Conservation (phyloP, 2,888 invertebrate genomes). For the Leistus spinibarbis region DNA sequence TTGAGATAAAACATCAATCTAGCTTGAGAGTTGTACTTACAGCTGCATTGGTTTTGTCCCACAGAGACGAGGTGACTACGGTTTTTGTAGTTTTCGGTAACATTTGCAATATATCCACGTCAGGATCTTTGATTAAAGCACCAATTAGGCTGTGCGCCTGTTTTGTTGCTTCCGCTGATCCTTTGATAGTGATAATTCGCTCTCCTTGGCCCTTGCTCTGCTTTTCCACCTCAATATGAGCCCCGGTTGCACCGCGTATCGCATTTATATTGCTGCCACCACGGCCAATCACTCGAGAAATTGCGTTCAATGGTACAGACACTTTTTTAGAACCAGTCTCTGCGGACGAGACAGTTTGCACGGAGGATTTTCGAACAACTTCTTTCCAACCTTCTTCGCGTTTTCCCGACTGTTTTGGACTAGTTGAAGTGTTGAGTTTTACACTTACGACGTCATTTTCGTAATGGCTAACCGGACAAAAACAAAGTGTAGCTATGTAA, state of each 20-base stretch:
- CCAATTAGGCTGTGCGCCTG: constrained; percentile 91
- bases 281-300: constrained; percentile 96
- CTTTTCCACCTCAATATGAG: constrained; percentile 98
- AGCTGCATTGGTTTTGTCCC: constrained; percentile 64
- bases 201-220: constrained; percentile 94
- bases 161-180: constrained; percentile 88
- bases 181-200: constrained; percentile 92
- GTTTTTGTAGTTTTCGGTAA: constrained; percentile 66
- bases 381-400: constrained; percentile 97
- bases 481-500: no score
- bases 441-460: constrained; percentile 39
- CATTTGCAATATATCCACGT: constrained; percentile 85
- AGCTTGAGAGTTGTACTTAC: constrained; percentile 52
- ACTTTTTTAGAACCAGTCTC: constrained; percentile 80
- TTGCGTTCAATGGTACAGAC: constrained; percentile 91
- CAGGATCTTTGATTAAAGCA: constrained; percentile 93
- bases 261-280: constrained; percentile 98
- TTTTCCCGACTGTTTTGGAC: constrained; percentile 70
- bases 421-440: constrained; percentile 58
- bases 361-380: constrained; percentile 84
- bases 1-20: no score
- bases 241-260: constrained; percentile 94
- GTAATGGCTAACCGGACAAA: constrained; percentile 38
- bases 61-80: constrained; percentile 61
- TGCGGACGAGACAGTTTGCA: constrained; percentile 58